Percentiles rank a stretch among this genome's conserved stretches.
phyloP scores from a whole-genome alignment of 2,797 vertebrate species.

The Helarctos malayanus region DNA sequence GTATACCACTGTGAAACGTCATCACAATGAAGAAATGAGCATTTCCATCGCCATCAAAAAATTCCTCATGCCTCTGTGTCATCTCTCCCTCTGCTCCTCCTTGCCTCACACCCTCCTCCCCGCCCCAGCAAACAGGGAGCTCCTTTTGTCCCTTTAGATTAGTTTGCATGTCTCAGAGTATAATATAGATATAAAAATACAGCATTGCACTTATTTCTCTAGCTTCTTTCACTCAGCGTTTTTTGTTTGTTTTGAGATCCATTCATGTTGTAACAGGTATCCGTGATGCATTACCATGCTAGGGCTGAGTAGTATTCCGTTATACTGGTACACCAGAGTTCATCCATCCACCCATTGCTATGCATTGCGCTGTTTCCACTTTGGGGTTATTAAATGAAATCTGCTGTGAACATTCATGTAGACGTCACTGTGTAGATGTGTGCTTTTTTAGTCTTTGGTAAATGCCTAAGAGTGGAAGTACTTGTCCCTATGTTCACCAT shows the following conservation, averaged over 20 bases:
- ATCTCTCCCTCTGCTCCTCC: not conserved
- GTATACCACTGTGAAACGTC: too few species aligned
- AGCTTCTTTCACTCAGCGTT: not conserved
- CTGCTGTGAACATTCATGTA: not conserved
- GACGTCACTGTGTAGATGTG: not conserved
- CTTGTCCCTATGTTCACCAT: too few species aligned
- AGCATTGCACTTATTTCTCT: not conserved
- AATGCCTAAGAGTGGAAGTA: not conserved
- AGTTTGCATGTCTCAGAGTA: not conserved
- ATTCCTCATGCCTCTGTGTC: not conserved
- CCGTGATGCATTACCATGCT: accelerated
- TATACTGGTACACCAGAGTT: too few species aligned
- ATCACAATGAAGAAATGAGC: not conserved
- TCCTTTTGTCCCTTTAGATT: not conserved
- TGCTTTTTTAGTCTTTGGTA: not conserved
- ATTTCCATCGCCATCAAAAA: not conserved
- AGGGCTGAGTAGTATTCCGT: accelerated
- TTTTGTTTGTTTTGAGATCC: not conserved
- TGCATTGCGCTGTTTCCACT: not conserved
- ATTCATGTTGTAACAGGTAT: not conserved
- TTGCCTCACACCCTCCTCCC: too few species aligned
- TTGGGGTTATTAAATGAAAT: not conserved
- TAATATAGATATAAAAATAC: not conserved
- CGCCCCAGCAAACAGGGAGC: not conserved
- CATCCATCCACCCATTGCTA: too few species aligned